Evolutionary conservation across 1,140 invertebrate species (phyloP).

Genomic region (Hypsibius dujardini): DNA sequence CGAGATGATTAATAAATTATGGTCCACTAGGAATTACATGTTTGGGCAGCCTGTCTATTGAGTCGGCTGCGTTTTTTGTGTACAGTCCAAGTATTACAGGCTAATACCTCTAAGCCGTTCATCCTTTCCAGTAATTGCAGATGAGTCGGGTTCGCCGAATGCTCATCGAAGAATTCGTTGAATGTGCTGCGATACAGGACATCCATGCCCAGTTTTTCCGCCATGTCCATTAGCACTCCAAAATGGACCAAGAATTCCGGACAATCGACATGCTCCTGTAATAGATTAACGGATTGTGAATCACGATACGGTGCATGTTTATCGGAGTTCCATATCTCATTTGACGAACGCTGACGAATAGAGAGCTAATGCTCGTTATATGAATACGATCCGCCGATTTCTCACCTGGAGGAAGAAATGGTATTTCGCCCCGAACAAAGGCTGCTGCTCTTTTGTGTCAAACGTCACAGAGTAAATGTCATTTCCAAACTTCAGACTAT

Average conservation of each 20-base stretch:
- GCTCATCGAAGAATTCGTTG: constrained; percentile 56
- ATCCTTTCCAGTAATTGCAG: constrained; percentile 50
- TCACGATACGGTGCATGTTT: too few species aligned
- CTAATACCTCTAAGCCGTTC: constrained; percentile 47
- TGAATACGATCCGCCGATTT: too few species aligned
- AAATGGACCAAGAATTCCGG: constrained; percentile 95
- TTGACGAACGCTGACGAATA: too few species aligned
- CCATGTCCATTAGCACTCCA: constrained; percentile 55
- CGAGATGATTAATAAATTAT: background rate
- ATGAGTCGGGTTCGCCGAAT: constrained; percentile 39
- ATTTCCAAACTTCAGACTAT: constrained; percentile 58
- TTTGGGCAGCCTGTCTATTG: constrained; percentile 20
- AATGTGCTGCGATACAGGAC: constrained; percentile 54
- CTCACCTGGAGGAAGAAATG: constrained; percentile 50
- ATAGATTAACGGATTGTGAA: too few species aligned
- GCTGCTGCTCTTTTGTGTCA: constrained; percentile 48
- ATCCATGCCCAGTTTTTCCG: constrained; percentile 59
- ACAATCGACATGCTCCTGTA: constrained; percentile 90
- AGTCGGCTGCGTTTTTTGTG: background rate
- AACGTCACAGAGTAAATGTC: constrained; percentile 66
- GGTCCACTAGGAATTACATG: background rate
- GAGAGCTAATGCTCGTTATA: too few species aligned
- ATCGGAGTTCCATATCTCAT: too few species aligned
- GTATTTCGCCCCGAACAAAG: constrained; percentile 88
- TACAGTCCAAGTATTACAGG: background rate